Conservation (phyloP, 2,888 invertebrate genomes). For the Toxonevra muliebris region DNA sequence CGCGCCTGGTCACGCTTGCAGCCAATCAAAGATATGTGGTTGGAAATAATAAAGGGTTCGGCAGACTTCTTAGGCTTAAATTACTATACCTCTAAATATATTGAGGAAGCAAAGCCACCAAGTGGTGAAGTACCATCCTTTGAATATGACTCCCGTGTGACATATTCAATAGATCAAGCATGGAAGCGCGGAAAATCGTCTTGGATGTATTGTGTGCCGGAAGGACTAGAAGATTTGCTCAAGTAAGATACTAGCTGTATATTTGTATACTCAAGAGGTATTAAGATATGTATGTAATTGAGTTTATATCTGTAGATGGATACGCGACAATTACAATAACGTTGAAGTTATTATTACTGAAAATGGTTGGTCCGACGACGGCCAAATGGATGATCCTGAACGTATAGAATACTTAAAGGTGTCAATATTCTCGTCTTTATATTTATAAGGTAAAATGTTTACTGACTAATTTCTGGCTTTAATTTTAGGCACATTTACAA, state of each 20-base stretch:
- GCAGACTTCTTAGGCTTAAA: slow-evolving; percentile 56
- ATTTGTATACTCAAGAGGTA: not conserved
- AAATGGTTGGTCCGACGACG: slow-evolving; percentile 69
- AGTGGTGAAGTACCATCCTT: slow-evolving; percentile 66
- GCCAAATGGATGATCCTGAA: slow-evolving; percentile 59
- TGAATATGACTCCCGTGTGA: slow-evolving; percentile 64
- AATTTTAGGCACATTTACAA: slow-evolving; percentile 49
- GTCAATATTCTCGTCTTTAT: not conserved
- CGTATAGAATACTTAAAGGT: slow-evolving; percentile 56
- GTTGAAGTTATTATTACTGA: slow-evolving; percentile 70
- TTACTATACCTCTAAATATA: slow-evolving; percentile 51
- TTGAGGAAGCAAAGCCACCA: slow-evolving; percentile 40
- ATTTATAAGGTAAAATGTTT: not conserved
- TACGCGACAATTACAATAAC: slow-evolving; percentile 69
- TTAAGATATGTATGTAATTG: not conserved
- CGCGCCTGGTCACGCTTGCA: slow-evolving; percentile 51
- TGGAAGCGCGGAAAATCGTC: slow-evolving; percentile 52
- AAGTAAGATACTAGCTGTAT: slow-evolving; percentile 35
- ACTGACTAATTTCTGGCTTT: not conserved
- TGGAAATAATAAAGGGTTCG: slow-evolving; percentile 44
- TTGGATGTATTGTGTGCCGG: slow-evolving; percentile 55
- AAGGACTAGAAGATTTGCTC: slow-evolving; percentile 49
- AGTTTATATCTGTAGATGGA: slow-evolving; percentile 59
- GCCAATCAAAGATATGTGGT: slow-evolving; percentile 41
- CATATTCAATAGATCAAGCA: slow-evolving; percentile 41